A percentile compares a stretch with the other conserved stretches of the same genome.
These are phyloP conservation scores for Macaca mulatta DNA, from an alignment of 2,113 vertebrate genomes.

Conservation along the genomic window DNA sequence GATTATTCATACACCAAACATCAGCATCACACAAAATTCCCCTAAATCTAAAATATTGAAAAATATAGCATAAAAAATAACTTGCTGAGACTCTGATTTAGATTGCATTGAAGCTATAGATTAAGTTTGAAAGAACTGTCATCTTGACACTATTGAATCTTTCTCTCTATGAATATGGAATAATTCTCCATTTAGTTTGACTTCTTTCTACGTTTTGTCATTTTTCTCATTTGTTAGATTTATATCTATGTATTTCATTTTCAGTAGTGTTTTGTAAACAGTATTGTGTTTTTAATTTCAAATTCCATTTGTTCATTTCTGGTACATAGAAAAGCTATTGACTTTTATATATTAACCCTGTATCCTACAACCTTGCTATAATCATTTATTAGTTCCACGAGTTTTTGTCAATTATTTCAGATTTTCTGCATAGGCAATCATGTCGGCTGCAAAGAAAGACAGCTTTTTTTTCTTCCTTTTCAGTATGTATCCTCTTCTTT, in stretches of 20 bases:
- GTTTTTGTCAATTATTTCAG: not conserved
- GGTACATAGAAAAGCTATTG: not conserved
- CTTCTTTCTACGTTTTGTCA: not conserved
- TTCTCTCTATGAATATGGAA: not conserved
- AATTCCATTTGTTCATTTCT: not conserved
- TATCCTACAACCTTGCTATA: not conserved
- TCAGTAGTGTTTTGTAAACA: not conserved
- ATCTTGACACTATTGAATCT: not conserved
- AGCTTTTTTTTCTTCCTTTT: not conserved
- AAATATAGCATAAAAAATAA: not conserved
- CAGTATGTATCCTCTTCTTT: not conserved
- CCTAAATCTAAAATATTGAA: no score
- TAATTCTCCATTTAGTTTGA: not conserved
- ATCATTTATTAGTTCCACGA: not conserved
- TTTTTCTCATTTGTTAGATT: not conserved
- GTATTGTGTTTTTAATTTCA: not conserved
- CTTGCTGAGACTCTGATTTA: not conserved
- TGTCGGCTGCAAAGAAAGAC: not conserved
- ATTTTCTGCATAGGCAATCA: not conserved
- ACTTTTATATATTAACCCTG: not conserved
- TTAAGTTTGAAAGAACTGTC: not conserved
- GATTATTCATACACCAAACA: no score
- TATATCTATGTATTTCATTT: not conserved
- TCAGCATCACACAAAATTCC: no score
- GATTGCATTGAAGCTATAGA: not conserved